These are phyloP conservation scores for Limnephilus marmoratus DNA, from an alignment of 2,888 invertebrate genomes.

Conservation along the genomic window DNA sequence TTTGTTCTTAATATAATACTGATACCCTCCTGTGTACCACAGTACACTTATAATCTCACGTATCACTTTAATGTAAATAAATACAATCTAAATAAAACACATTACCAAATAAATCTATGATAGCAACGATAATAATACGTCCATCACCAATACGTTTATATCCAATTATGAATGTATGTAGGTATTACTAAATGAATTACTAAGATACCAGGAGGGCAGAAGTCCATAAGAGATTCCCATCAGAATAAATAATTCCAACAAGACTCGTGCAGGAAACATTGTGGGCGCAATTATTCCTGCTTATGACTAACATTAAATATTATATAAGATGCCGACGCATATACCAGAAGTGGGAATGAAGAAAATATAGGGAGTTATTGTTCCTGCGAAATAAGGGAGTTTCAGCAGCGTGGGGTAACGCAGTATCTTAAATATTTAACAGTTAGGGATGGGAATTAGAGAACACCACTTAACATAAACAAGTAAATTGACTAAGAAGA, in stretches of 20 bases:
- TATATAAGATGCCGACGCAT: slow-evolving; percentile 63
- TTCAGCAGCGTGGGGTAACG: slow-evolving; percentile 7
- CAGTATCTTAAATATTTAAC: neutral
- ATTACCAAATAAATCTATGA: neutral
- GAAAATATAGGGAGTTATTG: slow-evolving; percentile 33
- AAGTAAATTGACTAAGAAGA: no score
- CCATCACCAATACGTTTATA: neutral
- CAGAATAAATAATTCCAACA: slow-evolving; percentile 30
- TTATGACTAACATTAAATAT: slow-evolving; percentile 62
- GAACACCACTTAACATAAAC: neutral
- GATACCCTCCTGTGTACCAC: no score
- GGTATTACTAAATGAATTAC: neutral
- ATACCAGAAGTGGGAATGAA: slow-evolving; percentile 40
- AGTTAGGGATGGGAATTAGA: neutral
- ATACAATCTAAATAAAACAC: no score
- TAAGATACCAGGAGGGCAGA: neutral
- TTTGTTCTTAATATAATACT: no score
- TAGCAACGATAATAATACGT: neutral
- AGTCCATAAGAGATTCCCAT: slow-evolving; percentile 3
- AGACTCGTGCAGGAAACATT: slow-evolving; percentile 18
- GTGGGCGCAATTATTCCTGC: slow-evolving; percentile 58
- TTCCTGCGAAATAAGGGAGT: neutral
- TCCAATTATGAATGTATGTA: neutral
- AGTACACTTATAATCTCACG: no score
- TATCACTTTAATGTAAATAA: no score